These are phyloP conservation scores for Columbina picui DNA, from an alignment of 2,113 vertebrate species.

Conservation along the genomic window DNA sequence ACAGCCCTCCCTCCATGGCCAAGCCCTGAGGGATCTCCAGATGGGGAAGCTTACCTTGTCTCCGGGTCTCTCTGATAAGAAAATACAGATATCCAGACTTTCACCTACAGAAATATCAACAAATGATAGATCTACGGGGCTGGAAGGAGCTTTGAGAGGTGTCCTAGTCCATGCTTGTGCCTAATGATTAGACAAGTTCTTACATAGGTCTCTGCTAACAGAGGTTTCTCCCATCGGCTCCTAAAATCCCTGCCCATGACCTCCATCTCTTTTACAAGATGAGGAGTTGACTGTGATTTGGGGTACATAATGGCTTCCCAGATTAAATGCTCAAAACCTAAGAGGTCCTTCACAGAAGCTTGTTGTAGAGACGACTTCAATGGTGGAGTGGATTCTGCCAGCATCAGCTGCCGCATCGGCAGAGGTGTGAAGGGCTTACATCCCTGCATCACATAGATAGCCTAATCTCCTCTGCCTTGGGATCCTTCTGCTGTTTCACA, in stretches of 20 bases:
- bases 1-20: neutral
- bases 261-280: neutral
- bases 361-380: neutral
- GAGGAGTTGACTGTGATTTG: neutral
- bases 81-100: neutral
- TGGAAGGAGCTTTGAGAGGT: neutral
- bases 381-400: neutral
- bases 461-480: neutral
- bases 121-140: neutral
- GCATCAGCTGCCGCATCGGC: accelerated
- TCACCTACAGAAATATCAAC: neutral
- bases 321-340: neutral
- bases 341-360: neutral
- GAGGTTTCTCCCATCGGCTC: neutral
- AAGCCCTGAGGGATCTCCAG: neutral
- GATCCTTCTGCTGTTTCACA: slow-evolving; percentile 5
- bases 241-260: neutral
- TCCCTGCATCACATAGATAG: neutral
- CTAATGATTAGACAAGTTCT: neutral
- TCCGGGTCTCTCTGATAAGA: neutral
- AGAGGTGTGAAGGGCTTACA: neutral
- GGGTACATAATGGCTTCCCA: neutral
- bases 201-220: neutral
- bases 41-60: neutral
- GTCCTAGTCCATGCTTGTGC: neutral